Evolutionary conservation across 2,797 vertebrate genomes (phyloP).

Genomic region (Syngnathus rostellatus): DNA sequence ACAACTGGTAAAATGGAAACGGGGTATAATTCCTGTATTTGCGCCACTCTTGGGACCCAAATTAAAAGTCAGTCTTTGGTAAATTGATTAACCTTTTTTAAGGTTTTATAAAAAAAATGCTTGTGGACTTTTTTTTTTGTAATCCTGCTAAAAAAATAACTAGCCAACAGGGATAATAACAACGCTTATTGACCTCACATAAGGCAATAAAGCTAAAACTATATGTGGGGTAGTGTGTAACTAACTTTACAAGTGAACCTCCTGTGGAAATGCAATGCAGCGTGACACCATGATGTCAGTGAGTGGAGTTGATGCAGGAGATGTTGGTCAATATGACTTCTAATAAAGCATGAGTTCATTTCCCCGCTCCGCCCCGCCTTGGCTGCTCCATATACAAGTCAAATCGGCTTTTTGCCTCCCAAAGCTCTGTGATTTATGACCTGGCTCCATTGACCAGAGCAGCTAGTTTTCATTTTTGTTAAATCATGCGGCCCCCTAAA

Average conservation of each 20-base stretch:
- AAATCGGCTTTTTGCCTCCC: slow-evolving; percentile 88
- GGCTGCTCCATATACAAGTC: slow-evolving; percentile 89
- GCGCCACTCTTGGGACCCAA: background rate
- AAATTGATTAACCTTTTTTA: background rate
- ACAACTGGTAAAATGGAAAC: background rate
- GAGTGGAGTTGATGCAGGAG: slow-evolving; percentile 50
- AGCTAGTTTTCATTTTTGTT: slow-evolving; percentile 99
- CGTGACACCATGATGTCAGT: slow-evolving; percentile 32
- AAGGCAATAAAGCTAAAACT: background rate
- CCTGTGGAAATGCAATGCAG: slow-evolving; percentile 29
- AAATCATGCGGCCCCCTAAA: slow-evolving; percentile 92
- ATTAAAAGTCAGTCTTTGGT: background rate
- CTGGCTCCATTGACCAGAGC: slow-evolving; percentile 88
- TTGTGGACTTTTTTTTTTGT: background rate
- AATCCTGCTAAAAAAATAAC: background rate
- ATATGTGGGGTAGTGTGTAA: slow-evolving; percentile 14
- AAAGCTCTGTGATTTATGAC: slow-evolving; percentile 93
- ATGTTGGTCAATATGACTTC: slow-evolving; percentile 71
- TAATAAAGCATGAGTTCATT: slow-evolving; percentile 77
- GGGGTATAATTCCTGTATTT: background rate
- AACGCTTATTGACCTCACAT: background rate
- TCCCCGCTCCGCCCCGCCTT: slow-evolving; percentile 63
- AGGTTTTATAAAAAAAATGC: background rate
- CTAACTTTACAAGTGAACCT: slow-evolving; percentile 45
- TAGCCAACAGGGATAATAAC: background rate